Conservation (phyloP, 2,113 vertebrate genomes). For the Epinephelus fuscoguttatus region DNA sequence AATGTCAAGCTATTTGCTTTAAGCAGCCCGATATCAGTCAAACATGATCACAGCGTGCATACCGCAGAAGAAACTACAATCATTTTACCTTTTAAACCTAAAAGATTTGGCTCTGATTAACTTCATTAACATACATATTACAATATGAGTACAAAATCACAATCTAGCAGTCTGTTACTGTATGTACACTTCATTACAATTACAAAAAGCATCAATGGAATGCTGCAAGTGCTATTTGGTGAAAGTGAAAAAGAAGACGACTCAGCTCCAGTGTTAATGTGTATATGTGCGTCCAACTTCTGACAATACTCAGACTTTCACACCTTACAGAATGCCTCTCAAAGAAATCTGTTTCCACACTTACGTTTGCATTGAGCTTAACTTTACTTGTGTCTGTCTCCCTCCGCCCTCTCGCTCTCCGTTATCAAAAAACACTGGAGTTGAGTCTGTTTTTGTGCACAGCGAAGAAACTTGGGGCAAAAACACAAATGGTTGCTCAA, state of each 20-base stretch:
- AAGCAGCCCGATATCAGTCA: not conserved
- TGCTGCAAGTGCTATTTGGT: conserved; percentile 33
- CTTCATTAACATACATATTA: conserved; percentile 39
- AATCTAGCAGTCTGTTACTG: conserved; percentile 34
- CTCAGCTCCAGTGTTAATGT: conserved; percentile 55
- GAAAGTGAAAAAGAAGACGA: conserved; percentile 48
- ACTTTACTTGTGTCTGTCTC: conserved; percentile 65
- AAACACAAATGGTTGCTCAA: conserved; percentile 42
- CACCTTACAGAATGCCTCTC: conserved; percentile 19
- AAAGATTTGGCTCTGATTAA: conserved; percentile 45
- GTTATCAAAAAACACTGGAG: conserved; percentile 39
- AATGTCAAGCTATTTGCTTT: conserved; percentile 1
- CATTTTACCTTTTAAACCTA: conserved; percentile 31
- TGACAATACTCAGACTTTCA: conserved; percentile 61
- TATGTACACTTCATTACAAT: conserved; percentile 49
- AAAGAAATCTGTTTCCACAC: conserved; percentile 30
- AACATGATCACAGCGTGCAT: conserved; percentile 1
- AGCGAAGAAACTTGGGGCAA: conserved; percentile 15
- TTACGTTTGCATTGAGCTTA: conserved; percentile 50
- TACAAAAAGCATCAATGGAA: conserved; percentile 42
- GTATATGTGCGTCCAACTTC: conserved; percentile 23
- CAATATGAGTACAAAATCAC: conserved; percentile 43
- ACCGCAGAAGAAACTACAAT: conserved; percentile 14
- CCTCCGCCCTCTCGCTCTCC: conserved; percentile 9
- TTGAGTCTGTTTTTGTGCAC: conserved; percentile 47